These are phyloP conservation scores for Eurypyga helias DNA, from an alignment of 2,113 vertebrate genomes.

Conservation along the genomic window DNA sequence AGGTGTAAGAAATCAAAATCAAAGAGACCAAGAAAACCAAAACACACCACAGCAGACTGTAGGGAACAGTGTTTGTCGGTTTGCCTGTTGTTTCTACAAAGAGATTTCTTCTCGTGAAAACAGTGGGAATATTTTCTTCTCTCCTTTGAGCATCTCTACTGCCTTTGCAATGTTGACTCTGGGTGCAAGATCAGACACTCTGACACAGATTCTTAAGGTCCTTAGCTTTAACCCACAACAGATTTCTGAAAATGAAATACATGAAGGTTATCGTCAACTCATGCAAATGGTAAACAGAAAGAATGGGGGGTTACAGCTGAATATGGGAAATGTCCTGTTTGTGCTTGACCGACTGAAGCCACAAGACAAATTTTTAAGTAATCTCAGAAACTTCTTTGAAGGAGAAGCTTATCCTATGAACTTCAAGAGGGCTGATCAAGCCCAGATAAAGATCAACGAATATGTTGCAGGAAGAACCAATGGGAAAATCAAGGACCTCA, in stretches of 20 bases:
- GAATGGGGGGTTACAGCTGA: slow-evolving; percentile 67
- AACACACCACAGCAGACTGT: neutral
- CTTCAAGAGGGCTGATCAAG: slow-evolving; percentile 74
- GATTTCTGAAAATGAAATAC: slow-evolving; percentile 68
- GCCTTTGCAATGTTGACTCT: slow-evolving; percentile 82
- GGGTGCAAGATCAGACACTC: slow-evolving; percentile 80
- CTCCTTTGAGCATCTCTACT: slow-evolving; percentile 80
- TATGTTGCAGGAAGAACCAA: slow-evolving; percentile 81
- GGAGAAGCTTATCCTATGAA: slow-evolving; percentile 78
- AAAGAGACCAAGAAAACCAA: neutral
- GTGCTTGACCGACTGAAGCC: slow-evolving; percentile 72
- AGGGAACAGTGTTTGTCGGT: slow-evolving; percentile 52
- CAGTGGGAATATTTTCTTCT: slow-evolving; percentile 81
- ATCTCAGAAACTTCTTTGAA: slow-evolving; percentile 70
- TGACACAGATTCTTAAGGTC: slow-evolving; percentile 77
- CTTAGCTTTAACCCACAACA: slow-evolving; percentile 74
- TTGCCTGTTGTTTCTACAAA: slow-evolving; percentile 83
- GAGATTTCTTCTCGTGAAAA: slow-evolving; percentile 54
- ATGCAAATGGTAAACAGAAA: slow-evolving; percentile 73
- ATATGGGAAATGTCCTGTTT: slow-evolving; percentile 77
- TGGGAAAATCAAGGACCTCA: slow-evolving; percentile 79
- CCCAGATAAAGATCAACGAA: slow-evolving; percentile 77
- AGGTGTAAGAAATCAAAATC: neutral
- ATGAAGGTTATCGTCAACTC: slow-evolving; percentile 79
- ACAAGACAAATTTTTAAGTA: slow-evolving; percentile 66